Evolutionary conservation across 2,797 vertebrate genomes (phyloP), one percentile per base, ranked within the genome.

Genomic region (Pangasius sanitwongsei): DNA sequence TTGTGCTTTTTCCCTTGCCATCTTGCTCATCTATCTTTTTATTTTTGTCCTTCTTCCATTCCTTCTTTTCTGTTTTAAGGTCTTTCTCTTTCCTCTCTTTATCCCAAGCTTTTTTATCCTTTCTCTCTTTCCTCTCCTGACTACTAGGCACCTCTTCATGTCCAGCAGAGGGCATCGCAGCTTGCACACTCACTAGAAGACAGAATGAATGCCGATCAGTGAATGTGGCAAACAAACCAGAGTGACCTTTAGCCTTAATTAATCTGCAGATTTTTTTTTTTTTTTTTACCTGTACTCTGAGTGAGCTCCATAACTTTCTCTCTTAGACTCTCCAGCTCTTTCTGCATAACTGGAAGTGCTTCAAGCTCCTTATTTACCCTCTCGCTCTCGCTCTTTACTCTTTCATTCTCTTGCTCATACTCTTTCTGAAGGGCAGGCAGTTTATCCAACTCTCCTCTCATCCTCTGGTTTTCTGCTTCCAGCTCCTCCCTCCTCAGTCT

Each of bases 331-430:
- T 94, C 96, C 92, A 98, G 92, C 92, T 99, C 97, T 0, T 93
- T 95, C 91, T 94, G 96, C 57, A 97, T 94, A 0, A 93, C 92
- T 0, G 87, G 93, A 88, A 97, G 94, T 0, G 95, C 95, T 0
- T 96, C 93, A 78, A 95, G 93, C 34, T 98, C 97, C 89, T 70
- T 94, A 92, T 95, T 97, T 94, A 98, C 95, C 92, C 34, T 94
- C 37, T 94, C 90, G 0, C 97, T 97, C 90, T 98, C 97, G 6
- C 93, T 93, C 0, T 96, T 97, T 93, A 98, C 95, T 92, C 74
- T 95, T 83, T 93, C 92, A 0, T 97, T 97, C 94, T 98, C 97
- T 11, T 94, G 92, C 0, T 96, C 94, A 92, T 44, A 91, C 91
- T 15, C 93, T 91, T 59, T 93, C 91, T 20, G 88, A 87, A 97